Base-by-base conservation (phyloP, 2,888 invertebrate genomes). In the Ligdia adustata region DNA sequence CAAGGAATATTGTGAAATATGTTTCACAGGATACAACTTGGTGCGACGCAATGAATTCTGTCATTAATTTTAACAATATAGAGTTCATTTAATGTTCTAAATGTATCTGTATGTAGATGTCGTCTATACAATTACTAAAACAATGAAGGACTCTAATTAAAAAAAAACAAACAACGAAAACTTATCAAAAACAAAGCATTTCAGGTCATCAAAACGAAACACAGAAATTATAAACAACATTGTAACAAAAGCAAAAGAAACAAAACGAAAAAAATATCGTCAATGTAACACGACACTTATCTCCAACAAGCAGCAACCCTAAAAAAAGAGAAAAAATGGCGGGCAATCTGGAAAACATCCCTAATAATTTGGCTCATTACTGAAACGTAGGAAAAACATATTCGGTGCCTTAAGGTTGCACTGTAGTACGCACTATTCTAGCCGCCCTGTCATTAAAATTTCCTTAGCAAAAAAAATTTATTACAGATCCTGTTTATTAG, bases 311-410 rank as follows among this genome's bases (percentile, higher is more conserved):
- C 82, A 82, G 74, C 51, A 48, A 58, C 60, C 45, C 38, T 37
- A 59, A 57, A 28, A 35, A 56, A 48, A 33, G 55, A 48, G 59
- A 61, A 72, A 78, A 76, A 71, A 70, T 68, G 66, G 60, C 47
- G 44, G 53, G 64, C 80, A 75, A 80, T 81, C 81, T 79, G 73
- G 71, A 78, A 82, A 82, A 81, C 81, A 79, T 61, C 84, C 48
- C 86, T 75, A 82, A 87, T 89, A 88, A 90, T 89, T 85, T 76
- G 82, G 75, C 83, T 85, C 90, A 87, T 90, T 90, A 89, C 84
- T 72, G 79, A 76, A 79, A 77, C 73, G 84, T 79, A 81, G 74
- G 81, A 80, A 83, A 81, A 89, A 87, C 89, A 90, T 90, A 90
- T 90, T 90, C 87, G 50, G 61, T 61, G 68, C 83, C 76, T 82